Base-by-base conservation (phyloP, 2,113 vertebrate species). In the Hirundichthys speculiger region DNA sequence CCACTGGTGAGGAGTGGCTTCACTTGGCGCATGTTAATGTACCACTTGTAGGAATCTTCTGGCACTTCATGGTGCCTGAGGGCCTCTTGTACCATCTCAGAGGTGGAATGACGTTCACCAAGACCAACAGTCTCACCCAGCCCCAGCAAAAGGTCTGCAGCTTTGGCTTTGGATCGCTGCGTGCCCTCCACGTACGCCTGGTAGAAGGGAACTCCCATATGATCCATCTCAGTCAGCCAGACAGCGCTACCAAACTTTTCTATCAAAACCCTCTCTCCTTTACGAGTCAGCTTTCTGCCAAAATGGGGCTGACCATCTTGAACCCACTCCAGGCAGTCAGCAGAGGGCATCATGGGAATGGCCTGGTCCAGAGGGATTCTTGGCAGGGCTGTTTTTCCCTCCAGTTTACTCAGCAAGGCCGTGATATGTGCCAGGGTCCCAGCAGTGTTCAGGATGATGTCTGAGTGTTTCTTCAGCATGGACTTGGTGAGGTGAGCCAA, bases 201-300 rank as follows among this genome's bases (percentile, higher is more conserved):
- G 61, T 94, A 94, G 84, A 94, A 94, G 4, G 93, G 90, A 55
- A 94, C 93, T 2, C 85, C 88, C 1, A 94, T 82, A 65, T 94
- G 93, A 60, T 94, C 92, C 93, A 94, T 93, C 72, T 94, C 92
- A 1, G 91, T 93, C 52, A 94, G 67, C 93, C 93, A 94, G 62
- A 94, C 89, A 9, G 86, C 88, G 2, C 91, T 89, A 11, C 88
- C 89, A 45, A 87, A 92, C 75, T 88, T 91, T 57, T 93, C 75
- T 0, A 93, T 92, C 69, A 94, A 71, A 27, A 89, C 80, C 1
- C 54, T 63, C 64, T 94, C 93, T 38, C 93, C 93, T 84, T 89
- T 92, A 5, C 93, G 92, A 12, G 93, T 94, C 20, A 94, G 75
- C 72, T 93, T 94, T 71, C 89, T 87, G 27, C 93, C 92, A 66